Conservation (phyloP, 2,888 invertebrate species). For the Nomada goodeniana region DNA sequence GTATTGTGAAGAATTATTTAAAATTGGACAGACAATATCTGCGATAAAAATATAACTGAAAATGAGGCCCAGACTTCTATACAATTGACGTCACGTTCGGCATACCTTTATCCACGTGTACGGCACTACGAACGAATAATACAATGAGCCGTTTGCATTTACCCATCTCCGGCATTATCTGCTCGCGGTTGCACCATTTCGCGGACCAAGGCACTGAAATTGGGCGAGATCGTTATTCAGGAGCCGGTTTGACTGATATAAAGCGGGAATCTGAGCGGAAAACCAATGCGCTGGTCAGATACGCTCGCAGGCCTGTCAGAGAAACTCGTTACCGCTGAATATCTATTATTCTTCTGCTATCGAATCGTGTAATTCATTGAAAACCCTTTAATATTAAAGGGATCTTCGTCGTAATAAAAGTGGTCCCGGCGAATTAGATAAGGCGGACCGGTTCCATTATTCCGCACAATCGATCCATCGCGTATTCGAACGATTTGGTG, state of each 20-base stretch:
- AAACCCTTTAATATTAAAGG: too few relatives aligned
- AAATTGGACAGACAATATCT: background rate
- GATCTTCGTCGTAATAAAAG: too few relatives aligned
- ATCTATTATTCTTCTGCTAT: constrained; percentile 12
- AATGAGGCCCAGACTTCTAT: constrained; percentile 40
- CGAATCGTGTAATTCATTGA: constrained; percentile 36
- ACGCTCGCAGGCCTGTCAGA: constrained; percentile 42
- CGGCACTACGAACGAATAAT: constrained; percentile 54
- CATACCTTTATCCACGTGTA: constrained; percentile 54
- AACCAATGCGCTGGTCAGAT: constrained; percentile 48
- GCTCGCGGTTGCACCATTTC: constrained; percentile 71
- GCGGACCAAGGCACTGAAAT: constrained; percentile 63
- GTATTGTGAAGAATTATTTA: background rate
- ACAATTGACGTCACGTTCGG: constrained; percentile 60
- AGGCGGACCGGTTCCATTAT: background rate
- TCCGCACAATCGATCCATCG: background rate
- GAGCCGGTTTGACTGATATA: constrained; percentile 63
- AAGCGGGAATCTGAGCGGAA: constrained; percentile 57
- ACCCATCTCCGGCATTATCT: constrained; percentile 67
- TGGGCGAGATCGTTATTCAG: constrained; percentile 73
- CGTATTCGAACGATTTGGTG: constrained; percentile 1
- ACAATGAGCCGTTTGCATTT: constrained; percentile 73
- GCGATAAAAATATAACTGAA: background rate
- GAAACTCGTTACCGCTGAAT: constrained; percentile 44
- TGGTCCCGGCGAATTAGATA: too few relatives aligned